Evolutionary conservation across 92 coral and sea anemone genomes (phyloP).

Genomic region (Isaurus tuberculatus): DNA sequence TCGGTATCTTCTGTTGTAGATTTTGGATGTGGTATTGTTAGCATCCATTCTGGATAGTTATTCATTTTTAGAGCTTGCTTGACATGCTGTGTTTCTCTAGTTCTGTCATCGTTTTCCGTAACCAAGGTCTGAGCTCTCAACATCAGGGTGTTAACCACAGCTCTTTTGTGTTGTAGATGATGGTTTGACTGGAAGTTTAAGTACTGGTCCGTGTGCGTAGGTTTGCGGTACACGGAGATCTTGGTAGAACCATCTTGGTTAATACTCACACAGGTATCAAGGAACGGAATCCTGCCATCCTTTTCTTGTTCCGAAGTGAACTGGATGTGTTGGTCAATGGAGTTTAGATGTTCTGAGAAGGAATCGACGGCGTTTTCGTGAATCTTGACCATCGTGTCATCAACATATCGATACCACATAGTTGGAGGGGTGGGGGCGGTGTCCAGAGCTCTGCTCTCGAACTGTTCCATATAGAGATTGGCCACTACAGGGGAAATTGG

Average conservation of each 20-base stretch:
- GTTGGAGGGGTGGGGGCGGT: constrained; percentile 25
- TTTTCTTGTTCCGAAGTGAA: constrained; percentile 52
- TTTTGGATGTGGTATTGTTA: constrained; percentile 50
- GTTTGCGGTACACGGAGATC: constrained; percentile 52
- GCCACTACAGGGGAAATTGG: neutral
- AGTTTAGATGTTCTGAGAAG: constrained; percentile 23
- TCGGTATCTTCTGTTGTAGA: constrained; percentile 45
- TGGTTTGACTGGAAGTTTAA: constrained; percentile 46
- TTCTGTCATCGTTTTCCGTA: constrained; percentile 38
- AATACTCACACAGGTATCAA: constrained; percentile 48
- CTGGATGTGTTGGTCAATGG: constrained; percentile 48
- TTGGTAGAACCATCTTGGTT: constrained; percentile 43
- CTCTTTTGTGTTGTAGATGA: constrained; percentile 42
- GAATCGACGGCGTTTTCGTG: constrained; percentile 17
- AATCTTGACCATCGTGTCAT: constrained; percentile 15
- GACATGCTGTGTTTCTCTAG: constrained; percentile 45
- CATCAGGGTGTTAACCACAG: constrained; percentile 49
- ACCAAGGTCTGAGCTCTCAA: constrained; percentile 54
- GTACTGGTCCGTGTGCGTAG: constrained; percentile 28
- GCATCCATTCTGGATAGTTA: constrained; percentile 51
- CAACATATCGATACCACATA: constrained; percentile 16
- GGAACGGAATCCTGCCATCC: constrained; percentile 51
- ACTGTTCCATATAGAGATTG: no score
- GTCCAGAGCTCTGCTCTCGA: neutral
- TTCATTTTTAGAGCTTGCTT: constrained; percentile 50